Percentiles rank a stretch among this genome's conserved stretches.
phyloP scores from a whole-genome alignment of 2,888 invertebrate genomes.

The Arrhopalites spinosus region DNA sequence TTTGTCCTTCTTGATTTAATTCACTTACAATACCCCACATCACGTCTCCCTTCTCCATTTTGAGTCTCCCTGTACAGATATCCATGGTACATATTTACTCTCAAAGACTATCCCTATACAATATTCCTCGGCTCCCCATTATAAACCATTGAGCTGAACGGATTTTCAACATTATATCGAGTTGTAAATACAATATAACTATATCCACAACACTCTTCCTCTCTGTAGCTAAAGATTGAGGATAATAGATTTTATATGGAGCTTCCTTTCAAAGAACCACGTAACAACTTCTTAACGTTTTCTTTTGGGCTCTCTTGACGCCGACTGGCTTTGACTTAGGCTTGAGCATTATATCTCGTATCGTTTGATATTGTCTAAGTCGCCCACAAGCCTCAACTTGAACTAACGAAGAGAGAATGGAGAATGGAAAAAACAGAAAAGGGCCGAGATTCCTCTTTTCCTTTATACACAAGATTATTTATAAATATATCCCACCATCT shows the following conservation, averaged over 20 bases:
- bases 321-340: not conserved
- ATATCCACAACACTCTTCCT: too few species aligned
- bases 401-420: conserved; percentile 13
- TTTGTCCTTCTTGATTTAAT: conserved; percentile 38
- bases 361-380: not conserved
- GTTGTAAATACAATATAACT: not conserved
- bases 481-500: too few species aligned
- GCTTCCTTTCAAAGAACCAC: conserved; percentile 17
- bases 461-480: too few species aligned
- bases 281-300: conserved; percentile 26
- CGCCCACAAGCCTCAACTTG: conserved; percentile 6
- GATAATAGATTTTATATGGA: conserved; percentile 19
- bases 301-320: not conserved
- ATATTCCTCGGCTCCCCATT: not conserved
- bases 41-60: conserved; percentile 28
- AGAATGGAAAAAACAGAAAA: conserved; percentile 6
- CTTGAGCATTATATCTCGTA: not conserved
- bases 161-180: not conserved
- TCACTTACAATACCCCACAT: conserved; percentile 34
- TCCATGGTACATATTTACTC: not conserved
- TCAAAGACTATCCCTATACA: not conserved
- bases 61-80: not conserved
- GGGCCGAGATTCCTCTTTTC: not conserved
- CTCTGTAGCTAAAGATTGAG: not conserved
- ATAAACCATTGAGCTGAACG: not conserved